Conservation (phyloP, 1,140 invertebrate genomes). For the Caenorhabditis inopinata region DNA sequence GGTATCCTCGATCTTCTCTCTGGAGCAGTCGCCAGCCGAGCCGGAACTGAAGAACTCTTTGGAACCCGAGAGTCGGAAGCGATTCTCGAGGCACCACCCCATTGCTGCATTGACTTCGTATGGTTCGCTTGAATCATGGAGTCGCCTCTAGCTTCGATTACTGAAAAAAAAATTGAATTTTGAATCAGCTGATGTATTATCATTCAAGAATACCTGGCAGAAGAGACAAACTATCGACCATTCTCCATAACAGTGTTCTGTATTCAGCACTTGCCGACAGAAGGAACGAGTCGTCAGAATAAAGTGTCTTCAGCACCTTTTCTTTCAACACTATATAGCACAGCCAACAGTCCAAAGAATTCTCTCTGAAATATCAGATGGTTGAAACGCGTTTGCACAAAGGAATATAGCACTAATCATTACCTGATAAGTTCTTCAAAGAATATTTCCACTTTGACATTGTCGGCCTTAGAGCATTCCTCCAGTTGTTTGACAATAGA, state of each 20-base stretch:
- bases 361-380: constrained; percentile 52
- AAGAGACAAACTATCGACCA: constrained; percentile 61
- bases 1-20: background rate
- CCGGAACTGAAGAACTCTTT: constrained; percentile 1
- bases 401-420: background rate
- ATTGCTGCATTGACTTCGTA: constrained; percentile 4
- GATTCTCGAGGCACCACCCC: constrained; percentile 19
- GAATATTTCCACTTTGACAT: constrained; percentile 60
- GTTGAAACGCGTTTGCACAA: background rate
- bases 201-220: constrained; percentile 54
- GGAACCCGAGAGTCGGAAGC: constrained; percentile 6
- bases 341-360: constrained; percentile 58
- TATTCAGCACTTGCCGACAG: constrained; percentile 59
- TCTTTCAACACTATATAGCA: constrained; percentile 65
- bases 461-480: constrained; percentile 57
- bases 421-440: constrained; percentile 58
- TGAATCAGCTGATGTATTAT: too few relatives aligned
- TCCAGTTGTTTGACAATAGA: constrained; percentile 57
- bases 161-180: too few relatives aligned
- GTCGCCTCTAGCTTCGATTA: background rate
- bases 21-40: background rate
- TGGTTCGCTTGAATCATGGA: background rate
- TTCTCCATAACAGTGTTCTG: constrained; percentile 58
- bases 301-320: constrained; percentile 53
- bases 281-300: constrained; percentile 58